phyloP scores from a whole-genome alignment of 2,113 vertebrate genomes.

The Propithecus coquereli region DNA sequence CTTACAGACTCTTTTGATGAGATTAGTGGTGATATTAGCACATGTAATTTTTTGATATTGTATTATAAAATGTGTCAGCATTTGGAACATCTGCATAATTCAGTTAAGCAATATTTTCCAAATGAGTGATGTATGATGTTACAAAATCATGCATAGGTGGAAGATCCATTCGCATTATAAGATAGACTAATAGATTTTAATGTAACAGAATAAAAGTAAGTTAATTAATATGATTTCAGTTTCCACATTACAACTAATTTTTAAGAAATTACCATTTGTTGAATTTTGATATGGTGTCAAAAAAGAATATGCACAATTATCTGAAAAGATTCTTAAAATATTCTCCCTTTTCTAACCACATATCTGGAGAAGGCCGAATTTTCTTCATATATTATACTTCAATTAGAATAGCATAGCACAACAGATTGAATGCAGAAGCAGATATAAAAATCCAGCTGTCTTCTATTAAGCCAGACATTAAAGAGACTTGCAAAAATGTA shows the following conservation, averaged over 20 bases:
- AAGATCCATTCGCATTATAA: background rate
- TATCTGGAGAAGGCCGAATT: conserved; percentile 41
- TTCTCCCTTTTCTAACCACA: conserved; percentile 17
- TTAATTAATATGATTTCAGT: conserved; percentile 9
- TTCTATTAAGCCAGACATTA: conserved; percentile 43
- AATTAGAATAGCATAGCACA: conserved; percentile 51
- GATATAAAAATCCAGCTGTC: conserved; percentile 51
- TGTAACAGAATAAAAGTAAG: conserved; percentile 6
- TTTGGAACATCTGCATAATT: conserved; percentile 22
- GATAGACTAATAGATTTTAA: conserved; percentile 4
- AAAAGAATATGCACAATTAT: conserved; percentile 39
- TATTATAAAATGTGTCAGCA: conserved; percentile 23
- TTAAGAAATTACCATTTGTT: conserved; percentile 34
- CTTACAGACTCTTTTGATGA: background rate
- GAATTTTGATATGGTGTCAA: conserved; percentile 29
- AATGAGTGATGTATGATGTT: background rate
- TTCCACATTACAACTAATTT: conserved; percentile 29
- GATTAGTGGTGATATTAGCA: background rate
- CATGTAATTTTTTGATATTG: background rate
- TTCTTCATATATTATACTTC: conserved; percentile 46
- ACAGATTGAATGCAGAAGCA: conserved; percentile 43
- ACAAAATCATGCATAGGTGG: background rate
- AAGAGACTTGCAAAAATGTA: conserved; percentile 34
- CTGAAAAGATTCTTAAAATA: conserved; percentile 48
- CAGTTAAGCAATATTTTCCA: background rate